Base-by-base conservation (phyloP, 2,797 vertebrate species). In the Eremophila alpestris region DNA sequence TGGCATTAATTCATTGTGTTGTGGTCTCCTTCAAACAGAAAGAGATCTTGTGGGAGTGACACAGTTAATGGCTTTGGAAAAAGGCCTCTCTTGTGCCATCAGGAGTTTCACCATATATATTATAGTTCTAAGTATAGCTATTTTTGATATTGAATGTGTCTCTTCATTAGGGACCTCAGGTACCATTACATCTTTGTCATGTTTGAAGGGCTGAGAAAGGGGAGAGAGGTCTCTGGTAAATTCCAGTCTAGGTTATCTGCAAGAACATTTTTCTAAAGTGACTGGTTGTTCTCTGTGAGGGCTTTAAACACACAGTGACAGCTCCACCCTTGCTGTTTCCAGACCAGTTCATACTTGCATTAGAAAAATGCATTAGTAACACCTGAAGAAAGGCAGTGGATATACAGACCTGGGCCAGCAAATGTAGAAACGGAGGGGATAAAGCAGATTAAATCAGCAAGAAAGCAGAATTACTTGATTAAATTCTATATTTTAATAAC, bases 401-500 rank as follows among this genome's bases (percentile, higher is more conserved):
- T 59, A 16, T 67, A 40, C 30, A 55, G 51, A 38, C 51, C 41
- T 26, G 27, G n/a, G n/a, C 75, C 60, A 54, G 40, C 17, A 79
- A 29, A 87, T 62, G 41, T 65, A 68, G 80, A 89, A 94, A 86
- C 16, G 13, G 46, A 76, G 59, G 68, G 46, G 22, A 65, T 87
- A 74, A 92, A 92, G 60, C 23, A 70, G 75, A 80, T 56, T 52
- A 82, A 74, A 93, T 70, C 26, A 49, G 19, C 41, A 63, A 83
- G 52, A 75, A 90, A 79, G 21, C 13, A 70, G 22, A 83, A 90
- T 86, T 87, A 82, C 41, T 63, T 58, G 48, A 70, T 83, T 82
- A 70, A 86, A 67, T 43, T 76, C 23, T 79, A 2, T 82, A 51
- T 89, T 91, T 84, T 80, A 76, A 54, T 82, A 84, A 79, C 41